Conservation (phyloP, 2,888 invertebrate genomes). For the Lapara coniferarum region DNA sequence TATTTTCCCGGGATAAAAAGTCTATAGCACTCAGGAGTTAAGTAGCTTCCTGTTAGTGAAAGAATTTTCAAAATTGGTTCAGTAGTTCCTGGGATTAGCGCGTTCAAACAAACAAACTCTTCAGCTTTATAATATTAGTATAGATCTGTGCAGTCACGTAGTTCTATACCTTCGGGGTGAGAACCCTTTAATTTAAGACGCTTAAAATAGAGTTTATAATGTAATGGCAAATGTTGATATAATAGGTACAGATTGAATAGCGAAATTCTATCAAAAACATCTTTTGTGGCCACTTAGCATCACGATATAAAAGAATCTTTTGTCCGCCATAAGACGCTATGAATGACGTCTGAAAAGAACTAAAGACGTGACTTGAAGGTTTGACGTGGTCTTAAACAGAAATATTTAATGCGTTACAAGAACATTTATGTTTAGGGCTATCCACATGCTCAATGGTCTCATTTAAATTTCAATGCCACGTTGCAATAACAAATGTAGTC, state of each 20-base stretch:
- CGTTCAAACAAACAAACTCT: too few relatives aligned
- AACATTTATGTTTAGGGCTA: neutral
- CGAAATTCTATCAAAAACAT: neutral
- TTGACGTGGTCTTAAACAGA: neutral
- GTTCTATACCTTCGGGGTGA: neutral
- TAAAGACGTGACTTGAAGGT: conserved; percentile 1
- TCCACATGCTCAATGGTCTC: conserved; percentile 6
- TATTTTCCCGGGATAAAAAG: too few relatives aligned
- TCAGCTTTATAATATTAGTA: too few relatives aligned
- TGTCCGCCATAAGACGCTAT: neutral
- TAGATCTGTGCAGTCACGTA: neutral
- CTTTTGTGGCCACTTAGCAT: neutral
- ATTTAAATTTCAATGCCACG: conserved; percentile 15
- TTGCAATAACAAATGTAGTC: conserved; percentile 14
- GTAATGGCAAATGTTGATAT: too few relatives aligned
- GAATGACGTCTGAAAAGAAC: conserved; percentile 19
- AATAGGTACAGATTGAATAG: too few relatives aligned
- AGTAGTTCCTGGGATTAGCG: too few relatives aligned
- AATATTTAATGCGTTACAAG: neutral
- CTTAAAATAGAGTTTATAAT: neutral
- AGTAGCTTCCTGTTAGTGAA: too few relatives aligned
- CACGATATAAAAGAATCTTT: neutral
- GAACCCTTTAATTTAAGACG: neutral
- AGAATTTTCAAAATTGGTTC: too few relatives aligned
- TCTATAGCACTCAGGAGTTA: too few relatives aligned